Evolutionary conservation across 2,797 vertebrate species (phyloP), one percentile per base, ranked within the genome.

Genomic region (Sandelia bainsii): DNA sequence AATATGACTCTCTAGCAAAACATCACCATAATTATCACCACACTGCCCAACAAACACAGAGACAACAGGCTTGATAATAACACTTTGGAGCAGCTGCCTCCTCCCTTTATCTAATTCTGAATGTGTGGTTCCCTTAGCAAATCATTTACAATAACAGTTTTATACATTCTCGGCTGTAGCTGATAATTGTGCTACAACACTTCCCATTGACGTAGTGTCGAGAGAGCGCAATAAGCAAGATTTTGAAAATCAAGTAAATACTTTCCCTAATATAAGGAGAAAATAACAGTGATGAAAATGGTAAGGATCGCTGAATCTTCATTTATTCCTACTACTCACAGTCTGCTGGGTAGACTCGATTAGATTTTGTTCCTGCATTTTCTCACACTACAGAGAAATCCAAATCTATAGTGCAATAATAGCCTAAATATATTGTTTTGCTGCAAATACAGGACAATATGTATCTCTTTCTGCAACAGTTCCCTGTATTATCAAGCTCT

Each of bases 11-110:
- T 54, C 5, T 22, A 77, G 29, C 39, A 78, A 78, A 79, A 54
- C 27, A 42, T 78, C 40, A 49, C n/a, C 34, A 74, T 37, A 63
- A 57, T 77, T 52, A 54, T 49, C 58, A 62, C 27, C 37, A 66
- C 65, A 61, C 34, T 48, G 68, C 78, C 27, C 67, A 62, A 65
- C 50, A 60, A 70, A 76, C 56, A 79, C 54, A 50, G 45, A 54
- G 40, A 77, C 49, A 81, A 60, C 71, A 51, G 20, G 40, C 52
- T 59, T 48, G 39, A 65, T 63, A 34, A 65, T 54, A 65, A 75
- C 59, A 40, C 34, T 69, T 59, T 65, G 50, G 68, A 78, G 54
- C 69, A 64, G 67, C 56, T 78, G 22, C 61, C 13, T 48, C 23
- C 20, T 64, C 51, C 32, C 20, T 20, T 62, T 25, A 48, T 50